Base-by-base conservation (phyloP, 2,888 invertebrate genomes). In the Ariolimax columbianus region DNA sequence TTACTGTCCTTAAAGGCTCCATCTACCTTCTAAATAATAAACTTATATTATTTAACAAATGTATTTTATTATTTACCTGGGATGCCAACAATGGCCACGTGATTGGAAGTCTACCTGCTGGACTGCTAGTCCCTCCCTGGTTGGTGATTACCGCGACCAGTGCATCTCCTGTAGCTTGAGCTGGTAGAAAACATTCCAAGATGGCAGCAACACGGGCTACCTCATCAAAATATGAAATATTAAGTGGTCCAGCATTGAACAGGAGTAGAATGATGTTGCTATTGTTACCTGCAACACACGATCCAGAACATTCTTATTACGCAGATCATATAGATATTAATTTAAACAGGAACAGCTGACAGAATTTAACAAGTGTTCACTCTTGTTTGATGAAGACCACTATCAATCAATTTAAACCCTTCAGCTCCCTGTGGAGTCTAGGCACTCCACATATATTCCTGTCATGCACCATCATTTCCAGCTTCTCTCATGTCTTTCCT, bases 121-220 rank as follows among this genome's bases (percentile, higher is more conserved):
- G 92, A 70, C 90, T 91, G 47, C 91, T 86, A n/a, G 86, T 87
- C 3, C 87, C 83, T 4, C 87, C 90, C 33, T 82, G 88, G 84
- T 89, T 89, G 26, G 87, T 88, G 36, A 93, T 63, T 3, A 91
- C 89, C 51, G 88, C 86, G n/a, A 85, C 87, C 26, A 93, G 81
- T 1, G 93, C 93, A 43, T 88, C 90, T 0, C 93, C 93, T 9
- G 92, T 89, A 0, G 91, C 87, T 92, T 93, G 93, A 14, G 92
- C 93, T 9, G 94, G 93, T 86, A 93, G 93, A 86, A 91, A 92
- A 78, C 92, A 92, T 83, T 83, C 85, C 85, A 78, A 86, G 79
- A 90, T 92, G 77, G 91, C 91, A 0, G 70, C 73, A 0, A 93
- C 90, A 17, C 84, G 82, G 1, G 83, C 66, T 43, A 84, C 87